Base-by-base conservation (phyloP, 2,888 invertebrate species). In the Notodonta ziczac region DNA sequence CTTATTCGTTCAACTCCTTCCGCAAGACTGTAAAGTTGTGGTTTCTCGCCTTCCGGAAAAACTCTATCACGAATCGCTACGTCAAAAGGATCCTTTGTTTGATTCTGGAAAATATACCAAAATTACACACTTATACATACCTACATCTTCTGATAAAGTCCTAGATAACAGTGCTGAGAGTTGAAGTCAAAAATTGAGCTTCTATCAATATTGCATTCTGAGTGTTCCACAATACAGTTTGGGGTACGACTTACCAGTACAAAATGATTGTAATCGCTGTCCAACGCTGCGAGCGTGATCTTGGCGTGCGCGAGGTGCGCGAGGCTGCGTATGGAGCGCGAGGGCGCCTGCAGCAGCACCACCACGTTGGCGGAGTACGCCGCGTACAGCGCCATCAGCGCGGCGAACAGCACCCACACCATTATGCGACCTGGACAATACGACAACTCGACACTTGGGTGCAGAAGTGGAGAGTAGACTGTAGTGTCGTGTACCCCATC, bases 341-440 rank as follows among this genome's bases (percentile, higher is more conserved):
- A 94, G 0, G 95, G 94, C 0, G 96, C 94, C 74, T 96, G 96
- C 7, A 96, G 88, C 6, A 96, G 84, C 5, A 95, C 95, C 2
- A 96, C 96, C 55, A 96, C 95, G 78, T 95, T 95, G 0, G 96
- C 96, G 0, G 96, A 95, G 78, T 95, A 96, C 0, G 96, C 95
- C 0, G 95, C 95, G 78, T 95, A 96, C 16, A 96, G 78, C 62
- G 94, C 94, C 93, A 94, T 94, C 13, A 94, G 80, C 0, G 90
- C 84, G 5, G 81, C 73, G 63, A 88, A 90, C 32, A 87, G 59
- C 13, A 89, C 79, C 63, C 82, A 78, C 2, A 83, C 69, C 73
- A 85, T 82, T 57, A 89, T 83, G 9, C 90, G 88, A 62, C 90
- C 91, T 91, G 72, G 3, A 24, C 9, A 5, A 46, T 5, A 46